Conservation (phyloP, 2,113 vertebrate genomes). For the Sardina pilchardus region DNA sequence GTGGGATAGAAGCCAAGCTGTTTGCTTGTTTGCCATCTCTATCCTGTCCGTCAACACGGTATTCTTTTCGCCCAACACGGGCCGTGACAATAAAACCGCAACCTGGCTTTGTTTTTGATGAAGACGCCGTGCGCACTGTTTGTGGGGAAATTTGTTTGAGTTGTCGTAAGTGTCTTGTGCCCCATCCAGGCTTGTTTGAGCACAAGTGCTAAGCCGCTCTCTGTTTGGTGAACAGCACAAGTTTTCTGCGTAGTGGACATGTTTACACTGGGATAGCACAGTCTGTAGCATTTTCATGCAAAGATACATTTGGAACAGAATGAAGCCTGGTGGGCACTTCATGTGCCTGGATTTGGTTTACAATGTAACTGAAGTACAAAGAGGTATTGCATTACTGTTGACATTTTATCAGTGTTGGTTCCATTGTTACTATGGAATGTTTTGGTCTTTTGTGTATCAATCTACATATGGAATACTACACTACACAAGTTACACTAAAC, state of each 20-base stretch:
- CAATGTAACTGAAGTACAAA: not conserved
- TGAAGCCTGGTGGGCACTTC: not conserved
- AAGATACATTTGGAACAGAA: conserved; percentile 12
- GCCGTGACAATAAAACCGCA: conserved; percentile 55
- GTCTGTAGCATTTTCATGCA: conserved; percentile 13
- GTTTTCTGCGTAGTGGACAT: conserved; percentile 8
- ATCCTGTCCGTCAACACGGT: conserved; percentile 69
- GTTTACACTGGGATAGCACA: not conserved
- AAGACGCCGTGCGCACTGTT: conserved; percentile 50
- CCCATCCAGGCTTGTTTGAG: conserved; percentile 13
- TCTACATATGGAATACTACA: too few relatives aligned
- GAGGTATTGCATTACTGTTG: not conserved
- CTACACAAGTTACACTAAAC: not conserved
- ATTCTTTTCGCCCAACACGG: conserved; percentile 53
- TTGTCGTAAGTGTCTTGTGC: conserved; percentile 44
- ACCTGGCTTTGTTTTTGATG: conserved; percentile 62
- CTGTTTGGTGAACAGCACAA: not conserved
- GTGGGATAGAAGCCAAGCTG: conserved; percentile 65
- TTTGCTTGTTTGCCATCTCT: conserved; percentile 61
- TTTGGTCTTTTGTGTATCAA: not conserved
- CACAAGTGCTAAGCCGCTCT: conserved; percentile 14
- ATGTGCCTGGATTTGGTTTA: conserved; percentile 2
- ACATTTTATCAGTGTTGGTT: not conserved
- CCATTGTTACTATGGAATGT: not conserved
- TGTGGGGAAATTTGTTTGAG: conserved; percentile 59